Evolutionary conservation across 2,888 invertebrate species (phyloP), one percentile per base, ranked within the genome.

Genomic region (Protodeltote pygarga): DNA sequence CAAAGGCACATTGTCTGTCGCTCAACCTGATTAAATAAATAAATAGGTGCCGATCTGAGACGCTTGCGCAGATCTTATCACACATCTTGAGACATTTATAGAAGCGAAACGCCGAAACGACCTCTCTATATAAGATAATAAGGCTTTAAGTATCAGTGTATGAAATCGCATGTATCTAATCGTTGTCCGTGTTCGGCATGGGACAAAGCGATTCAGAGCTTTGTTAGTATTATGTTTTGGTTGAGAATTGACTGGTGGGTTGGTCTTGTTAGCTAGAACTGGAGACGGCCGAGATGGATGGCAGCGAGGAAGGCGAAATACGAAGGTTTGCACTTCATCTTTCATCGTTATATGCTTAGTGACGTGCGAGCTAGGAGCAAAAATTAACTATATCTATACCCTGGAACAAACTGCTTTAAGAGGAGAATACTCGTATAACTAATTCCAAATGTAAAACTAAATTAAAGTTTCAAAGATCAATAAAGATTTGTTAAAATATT

Each of bases 1-100:
- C 91, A 92, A 91, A 89, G 83, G 87, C 85, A 89, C 89, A 90
- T 91, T 90, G 91, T 91, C 88, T 80, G 89, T 89, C 90, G 84
- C 81, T 89, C 87, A 85, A 76, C 62, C 83, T 87, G 90, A 89
- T 90, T 90, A 87, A 89, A 85, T 85, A 85, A 83, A 89, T 89
- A 87, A 90, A 87, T 88, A 89, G 89, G 89, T 88, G 89, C 81
- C 86, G 86, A 84, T 81, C 79, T 79, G 73, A 77, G 80, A 73
- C 83, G 77, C 82, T 69, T 77, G 87, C 82, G 80, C 81, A 75
- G 87, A 90, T 91, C 81, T 87, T 90, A 91, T 90, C 89, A 71
- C 64, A 47, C 35, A 63, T 68, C 68, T 77, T 69, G 81, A 78
- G 85, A 85, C 85, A 82, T 86, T 86, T 81, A 79, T 76, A 78